Evolutionary conservation across 2,888 invertebrate genomes (phyloP), one percentile per base, ranked within the genome.

Genomic region (Glyphotaelius pellucidus): DNA sequence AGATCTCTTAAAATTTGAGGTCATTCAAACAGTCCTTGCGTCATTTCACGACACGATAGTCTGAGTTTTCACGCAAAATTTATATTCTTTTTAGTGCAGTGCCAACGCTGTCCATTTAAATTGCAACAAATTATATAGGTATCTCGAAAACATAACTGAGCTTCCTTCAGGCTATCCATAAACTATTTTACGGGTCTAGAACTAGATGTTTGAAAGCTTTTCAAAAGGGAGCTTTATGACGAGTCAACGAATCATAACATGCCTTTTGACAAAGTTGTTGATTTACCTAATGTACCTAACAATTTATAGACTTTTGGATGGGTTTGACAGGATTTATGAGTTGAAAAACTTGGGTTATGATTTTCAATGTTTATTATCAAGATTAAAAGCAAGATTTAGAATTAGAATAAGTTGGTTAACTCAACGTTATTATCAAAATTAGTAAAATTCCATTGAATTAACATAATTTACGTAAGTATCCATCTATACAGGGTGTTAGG

Each of bases 141-240:
- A 25, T 12, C 35, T 83, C 9, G 25, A 38, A 35, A 83, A 35
- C 83, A 35, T 9, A 25, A 9, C 83, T 83, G 83, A 35, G 35
- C 83, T 35, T 83, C 19, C 83, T 83, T 83, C 83, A 83, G 35
- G 19, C 31, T 35, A 83, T 35, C 83, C 83, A 83, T 83, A 83
- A 35, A 83, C 35, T 67, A 67, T n/a, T 25, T 67, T 2, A 9
- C 19, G 9, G 25, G 25, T n/a, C 67, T 25, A 25, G 67, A 25
- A 19, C 7, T 19, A 67, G 52, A 67, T 67, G 5, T 19, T 25
- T 67, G 52, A 67, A 67, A 25, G 9, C 25, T 25, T 25, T 67
- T n/a, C 25, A 67, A 67, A 67, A 9, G 25, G 67, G n/a, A 67
- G 67, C 67, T 25, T 67, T 67, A 9, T n/a, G 25, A 67, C 0